Conservation (phyloP, 2,888 invertebrate species). For the Camptogramma bilineatum region DNA sequence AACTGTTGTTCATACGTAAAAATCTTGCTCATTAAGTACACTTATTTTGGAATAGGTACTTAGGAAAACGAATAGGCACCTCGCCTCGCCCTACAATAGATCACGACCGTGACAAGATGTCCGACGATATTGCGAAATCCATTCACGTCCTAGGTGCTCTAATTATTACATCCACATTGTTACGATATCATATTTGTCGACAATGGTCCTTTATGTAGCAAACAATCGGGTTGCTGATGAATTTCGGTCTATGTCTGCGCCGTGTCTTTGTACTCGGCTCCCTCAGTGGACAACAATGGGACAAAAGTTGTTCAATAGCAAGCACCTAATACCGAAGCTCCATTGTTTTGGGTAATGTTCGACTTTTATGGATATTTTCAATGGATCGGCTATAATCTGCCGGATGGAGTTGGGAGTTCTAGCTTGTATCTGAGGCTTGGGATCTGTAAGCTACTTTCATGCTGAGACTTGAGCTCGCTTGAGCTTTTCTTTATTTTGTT, state of each 20-base stretch:
- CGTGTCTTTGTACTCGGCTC: constrained; percentile 80
- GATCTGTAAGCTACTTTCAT: constrained; percentile 11
- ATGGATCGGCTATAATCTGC: constrained; percentile 82
- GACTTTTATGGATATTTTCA: constrained; percentile 86
- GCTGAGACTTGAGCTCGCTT: neutral
- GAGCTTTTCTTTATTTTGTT: neutral
- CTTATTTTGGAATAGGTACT: constrained; percentile 2
- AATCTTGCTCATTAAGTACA: neutral
- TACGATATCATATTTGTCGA: constrained; percentile 84
- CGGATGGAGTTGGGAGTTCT: constrained; percentile 76
- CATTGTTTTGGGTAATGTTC: constrained; percentile 85
- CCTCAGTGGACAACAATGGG: constrained; percentile 84
- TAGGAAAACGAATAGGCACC: constrained; percentile 8
- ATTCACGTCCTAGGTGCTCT: constrained; percentile 62
- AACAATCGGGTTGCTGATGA: constrained; percentile 85
- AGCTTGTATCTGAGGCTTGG: constrained; percentile 36
- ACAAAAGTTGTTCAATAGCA: constrained; percentile 85
- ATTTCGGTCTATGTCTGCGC: constrained; percentile 84
- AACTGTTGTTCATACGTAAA: neutral
- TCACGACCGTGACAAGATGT: constrained; percentile 19
- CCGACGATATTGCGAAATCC: constrained; percentile 32
- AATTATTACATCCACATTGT: constrained; percentile 82
- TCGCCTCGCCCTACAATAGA: constrained; percentile 15
- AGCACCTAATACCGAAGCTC: constrained; percentile 83
- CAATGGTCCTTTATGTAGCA: constrained; percentile 84